Evolutionary conservation across 1,140 invertebrate species (phyloP).

Genomic region (Drosophila nigromelanica): DNA sequence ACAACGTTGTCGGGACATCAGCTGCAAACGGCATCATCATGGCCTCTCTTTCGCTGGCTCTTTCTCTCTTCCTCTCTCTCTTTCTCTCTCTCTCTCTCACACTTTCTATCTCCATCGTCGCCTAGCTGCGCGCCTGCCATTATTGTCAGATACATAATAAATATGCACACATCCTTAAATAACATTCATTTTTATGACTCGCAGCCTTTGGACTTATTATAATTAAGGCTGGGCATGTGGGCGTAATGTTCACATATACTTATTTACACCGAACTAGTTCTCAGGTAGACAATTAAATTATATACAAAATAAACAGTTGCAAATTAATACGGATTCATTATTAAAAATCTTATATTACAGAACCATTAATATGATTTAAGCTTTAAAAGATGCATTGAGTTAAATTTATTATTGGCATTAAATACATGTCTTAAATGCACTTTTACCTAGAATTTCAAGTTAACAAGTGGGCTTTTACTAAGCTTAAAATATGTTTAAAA

Average conservation of each 20-base stretch:
- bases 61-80: too few relatives aligned
- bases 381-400: too few relatives aligned
- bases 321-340: too few relatives aligned
- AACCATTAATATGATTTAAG: too few relatives aligned
- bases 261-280: background rate
- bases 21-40: conserved; percentile 44
- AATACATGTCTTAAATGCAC: too few relatives aligned
- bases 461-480: too few relatives aligned
- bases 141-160: conserved; percentile 45
- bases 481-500: too few relatives aligned
- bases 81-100: background rate
- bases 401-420: too few relatives aligned
- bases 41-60: background rate
- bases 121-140: conserved; percentile 16
- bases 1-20: conserved; percentile 41
- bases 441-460: too few relatives aligned
- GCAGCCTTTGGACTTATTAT: conserved; percentile 29
- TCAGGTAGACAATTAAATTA: background rate
- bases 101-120: background rate
- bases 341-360: too few relatives aligned
- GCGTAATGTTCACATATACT: background rate
- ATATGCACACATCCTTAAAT: conserved; percentile 44
- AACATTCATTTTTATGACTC: conserved; percentile 41
- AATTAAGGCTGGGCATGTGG: conserved; percentile 23
- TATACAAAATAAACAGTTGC: too few relatives aligned